Evolutionary conservation across 2,888 invertebrate species (phyloP).

Genomic region (Orchesella flavescens): DNA sequence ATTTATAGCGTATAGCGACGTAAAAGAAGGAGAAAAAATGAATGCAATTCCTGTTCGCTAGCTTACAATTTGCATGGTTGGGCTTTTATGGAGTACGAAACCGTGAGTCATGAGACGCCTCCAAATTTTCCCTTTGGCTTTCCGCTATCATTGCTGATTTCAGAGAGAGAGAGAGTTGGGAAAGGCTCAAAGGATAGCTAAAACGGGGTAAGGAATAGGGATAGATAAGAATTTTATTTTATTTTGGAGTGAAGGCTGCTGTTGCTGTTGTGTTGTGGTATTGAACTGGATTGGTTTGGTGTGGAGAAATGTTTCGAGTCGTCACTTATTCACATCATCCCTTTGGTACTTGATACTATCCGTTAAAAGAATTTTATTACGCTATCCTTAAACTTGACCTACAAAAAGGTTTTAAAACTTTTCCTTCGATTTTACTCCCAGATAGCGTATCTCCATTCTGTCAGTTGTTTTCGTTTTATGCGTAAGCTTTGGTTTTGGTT

Average conservation of each 20-base stretch:
- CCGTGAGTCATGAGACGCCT: conserved; percentile 18
- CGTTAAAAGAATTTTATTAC: conserved; percentile 17
- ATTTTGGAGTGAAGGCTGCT: too few species aligned
- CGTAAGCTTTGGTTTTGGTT: too few species aligned
- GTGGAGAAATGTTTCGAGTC: too few species aligned
- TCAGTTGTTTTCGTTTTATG: too few species aligned
- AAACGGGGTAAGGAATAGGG: too few species aligned
- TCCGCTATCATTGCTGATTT: conserved; percentile 5
- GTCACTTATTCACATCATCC: too few species aligned
- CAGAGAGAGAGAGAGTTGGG: neutral
- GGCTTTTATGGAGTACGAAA: conserved; percentile 18
- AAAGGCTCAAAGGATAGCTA: neutral
- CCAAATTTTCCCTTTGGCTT: conserved; percentile 23
- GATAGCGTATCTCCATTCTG: neutral
- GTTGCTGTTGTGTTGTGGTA: too few species aligned
- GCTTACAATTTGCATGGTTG: conserved; percentile 43
- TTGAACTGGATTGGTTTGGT: too few species aligned
- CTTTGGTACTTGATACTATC: too few species aligned
- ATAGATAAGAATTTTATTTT: too few species aligned
- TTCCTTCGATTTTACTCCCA: neutral
- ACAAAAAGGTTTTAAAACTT: conserved; percentile 1
- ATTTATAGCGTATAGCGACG: conserved; percentile 29
- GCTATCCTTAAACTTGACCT: conserved; percentile 42
- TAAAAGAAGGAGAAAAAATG: conserved; percentile 13
- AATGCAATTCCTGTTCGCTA: neutral